Base-by-base conservation (phyloP, 2,113 vertebrate species). In the Nannobrachium achirus region DNA sequence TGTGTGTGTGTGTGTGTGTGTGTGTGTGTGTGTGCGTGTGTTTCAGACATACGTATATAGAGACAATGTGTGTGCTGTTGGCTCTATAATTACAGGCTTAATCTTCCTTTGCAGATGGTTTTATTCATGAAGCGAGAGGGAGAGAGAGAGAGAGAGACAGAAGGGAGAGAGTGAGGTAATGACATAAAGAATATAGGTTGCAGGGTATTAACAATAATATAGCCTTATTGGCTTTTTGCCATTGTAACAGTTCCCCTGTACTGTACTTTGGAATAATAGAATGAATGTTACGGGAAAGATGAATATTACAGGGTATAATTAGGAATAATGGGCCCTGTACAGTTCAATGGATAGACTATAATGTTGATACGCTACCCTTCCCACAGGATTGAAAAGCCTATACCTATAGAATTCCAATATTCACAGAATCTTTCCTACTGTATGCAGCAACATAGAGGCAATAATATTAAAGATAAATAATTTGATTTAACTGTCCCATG, bases 51-150 rank as follows among this genome's bases (percentile, higher is more conserved):
- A 33, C 25, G 86, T 76, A 45, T 84, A 90, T 83, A 85, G 82
- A 87, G 83, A 88, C 87, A 89, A 90, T 89, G 75, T 77, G 78
- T 79, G 80, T 75, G 81, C 76, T 79, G 79, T 71, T 76, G 76
- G 82, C 83, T 86, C 82, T 83, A 83, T 90, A 89, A 90, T 90
- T 89, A 89, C 72, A 88, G 84, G 75, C 81, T 49, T 87, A 89
- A 86, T 89, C 84, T 84, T 87, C 81, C 79, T 80, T 88, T 87
- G 84, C 87, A 86, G 84, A 89, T 88, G 84, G 86, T 84, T 89
- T 88, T 75, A 82, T 87, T 89, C 81, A 25, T 58, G 33, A 60
- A 56, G n/a, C 73, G 81, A 62, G 57, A 58, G 13, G 8, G 8
- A 2, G 6, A 14, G 39, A 10, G 14, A 41, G 20, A 16, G 80